Base-by-base conservation (phyloP, 2,888 invertebrate genomes). In the Lottia gigantea region DNA sequence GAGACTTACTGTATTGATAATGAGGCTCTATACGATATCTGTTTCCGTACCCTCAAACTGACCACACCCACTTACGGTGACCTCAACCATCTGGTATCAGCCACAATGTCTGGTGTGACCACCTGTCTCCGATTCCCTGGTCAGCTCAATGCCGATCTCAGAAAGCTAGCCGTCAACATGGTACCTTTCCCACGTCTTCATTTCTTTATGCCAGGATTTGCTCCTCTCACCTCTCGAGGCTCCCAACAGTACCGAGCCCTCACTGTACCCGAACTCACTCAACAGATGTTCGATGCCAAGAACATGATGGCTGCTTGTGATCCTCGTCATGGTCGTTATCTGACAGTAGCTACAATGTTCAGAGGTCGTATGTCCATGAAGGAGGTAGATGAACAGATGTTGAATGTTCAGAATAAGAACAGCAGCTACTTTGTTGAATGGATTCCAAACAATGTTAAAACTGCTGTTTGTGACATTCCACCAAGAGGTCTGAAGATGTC, bases 1-100 rank as follows among this genome's bases (percentile, higher is more conserved):
- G 40, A 40, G 11, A 40, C 40, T 40, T 40, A 40, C 40, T 40
- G 40, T 40, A 40, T 40, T 40, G 40, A 40, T 40, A 40, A 40
- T 40, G 40, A 40, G 40, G 40, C 40, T 40, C 11, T 40, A 8
- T 40, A 40, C 7, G 40, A 40, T 40, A 40, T 55, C 55, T 55
- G 55, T 55, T 55, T 55, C 55, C 55, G 55, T 19, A 55, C 55
- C 8, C 23, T 55, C 8, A 55, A 55, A 55, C 55, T 55, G n/a
- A 55, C 55, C 23, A 55, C 55, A 55, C 55, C 55, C n/a, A 55
- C 55, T 19, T 55, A 55, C 23, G 55, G 55, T 55, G 55, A 55
- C 55, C 23, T 55, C 19, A 55, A 55, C 23, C 55, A 55, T 55
- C 15, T 55, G 55, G 55, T 55, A 23, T 55, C 55, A 23, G 55